Percentiles rank a stretch among this genome's conserved stretches.
These are phyloP conservation scores for Otus sunia DNA, from an alignment of 2,113 vertebrate genomes.

Conservation along the genomic window DNA sequence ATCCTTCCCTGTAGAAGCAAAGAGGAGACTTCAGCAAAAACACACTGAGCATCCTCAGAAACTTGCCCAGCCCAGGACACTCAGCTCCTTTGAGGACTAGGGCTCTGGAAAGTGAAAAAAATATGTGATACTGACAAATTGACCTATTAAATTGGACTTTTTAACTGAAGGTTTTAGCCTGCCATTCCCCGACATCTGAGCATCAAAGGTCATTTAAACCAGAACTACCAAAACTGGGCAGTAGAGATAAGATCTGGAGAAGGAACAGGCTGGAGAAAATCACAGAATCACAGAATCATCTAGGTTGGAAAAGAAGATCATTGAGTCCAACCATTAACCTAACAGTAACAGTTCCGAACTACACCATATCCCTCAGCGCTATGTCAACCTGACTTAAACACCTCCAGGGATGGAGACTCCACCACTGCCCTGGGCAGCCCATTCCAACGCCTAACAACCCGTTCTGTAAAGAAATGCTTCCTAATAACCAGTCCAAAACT, in stretches of 20 bases:
- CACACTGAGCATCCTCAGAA: not conserved
- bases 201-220: not conserved
- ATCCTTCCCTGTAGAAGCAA: not conserved
- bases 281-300: not conserved
- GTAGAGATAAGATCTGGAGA: not conserved
- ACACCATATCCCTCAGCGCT: too few relatives aligned
- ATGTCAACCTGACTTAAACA: too few relatives aligned
- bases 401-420: too few relatives aligned
- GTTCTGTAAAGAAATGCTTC: too few relatives aligned
- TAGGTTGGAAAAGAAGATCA: too few relatives aligned
- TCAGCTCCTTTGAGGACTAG: not conserved
- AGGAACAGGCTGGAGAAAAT: not conserved
- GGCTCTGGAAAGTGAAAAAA: not conserved
- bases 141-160: not conserved
- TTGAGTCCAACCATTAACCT: too few relatives aligned
- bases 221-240: not conserved
- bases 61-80: not conserved
- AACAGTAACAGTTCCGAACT: too few relatives aligned
- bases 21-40: not conserved
- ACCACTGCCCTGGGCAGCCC: too few relatives aligned
- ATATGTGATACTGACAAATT: accelerated
- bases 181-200: accelerated
- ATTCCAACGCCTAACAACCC: too few relatives aligned
- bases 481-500: too few relatives aligned
- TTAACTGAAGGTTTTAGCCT: not conserved